Base-by-base conservation (phyloP, 2,113 vertebrate genomes). In the Girardinichthys multiradiatus region DNA sequence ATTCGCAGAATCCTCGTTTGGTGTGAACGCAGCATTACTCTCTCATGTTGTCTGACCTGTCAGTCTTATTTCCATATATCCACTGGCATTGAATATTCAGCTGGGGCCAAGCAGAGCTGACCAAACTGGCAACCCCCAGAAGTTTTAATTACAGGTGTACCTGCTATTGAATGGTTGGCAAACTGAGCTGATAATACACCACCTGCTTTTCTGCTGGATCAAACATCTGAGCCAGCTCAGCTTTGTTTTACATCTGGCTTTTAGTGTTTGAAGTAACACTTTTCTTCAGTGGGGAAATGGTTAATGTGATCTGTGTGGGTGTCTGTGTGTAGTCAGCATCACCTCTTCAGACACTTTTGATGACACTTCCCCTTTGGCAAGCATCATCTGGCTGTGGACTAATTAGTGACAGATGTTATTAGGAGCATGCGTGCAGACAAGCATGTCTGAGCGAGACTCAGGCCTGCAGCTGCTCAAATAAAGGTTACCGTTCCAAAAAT, bases 401-500 rank as follows among this genome's bases (percentile, higher is more conserved):
- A 89, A 90, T 91, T 91, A 89, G 76, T 80, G 80, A 74, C 86
- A 89, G 83, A 85, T 81, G 83, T 82, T 84, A 80, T 82, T 73
- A n/a, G 65, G 60, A 65, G 26, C 57, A 60, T 77, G 76, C 82
- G 75, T 77, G 72, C 54, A 39, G 57, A 76, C 17, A 31, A 30
- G 77, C 19, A 8, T 69, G 62, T 28, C 26, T 69, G 63, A 61
- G 72, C 15, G 29, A 42, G 70, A 72, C 72, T 39, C 14, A 71
- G 54, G 87, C 86, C 73, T 77, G 70, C 71, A 86, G 89, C 74
- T 74, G 63, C 72, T 62, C 62, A 86, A 72, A 84, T 89, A 91
- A 94, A 91, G 88, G 90, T 88, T 89, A 89, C 79, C 80, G 1
- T 89, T 91, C 86, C 85, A 88, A 85, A 91, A 91, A 89, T 86